Base-by-base conservation (phyloP, 1,140 invertebrate species). In the Matsumurasca onukii region DNA sequence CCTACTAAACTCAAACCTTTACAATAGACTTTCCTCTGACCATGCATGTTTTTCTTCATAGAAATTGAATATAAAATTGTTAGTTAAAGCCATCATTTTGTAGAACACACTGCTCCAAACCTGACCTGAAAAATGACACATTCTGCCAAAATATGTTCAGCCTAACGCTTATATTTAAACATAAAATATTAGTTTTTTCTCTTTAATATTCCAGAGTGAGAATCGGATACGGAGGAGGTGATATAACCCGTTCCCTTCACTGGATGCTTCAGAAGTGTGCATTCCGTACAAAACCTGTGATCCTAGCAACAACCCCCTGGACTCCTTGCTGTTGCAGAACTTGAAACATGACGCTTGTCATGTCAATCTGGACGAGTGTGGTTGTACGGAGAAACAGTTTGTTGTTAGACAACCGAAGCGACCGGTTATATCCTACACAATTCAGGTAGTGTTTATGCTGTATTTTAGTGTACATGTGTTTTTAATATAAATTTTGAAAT, bases 281-380 rank as follows among this genome's bases (percentile, higher is more conserved):
- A 1, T 98, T 78, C 94, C 94, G 0, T 94, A 95, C 71, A 90
- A 90, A 76, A 84, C 86, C 59, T 92, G 92, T 76, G 86, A 88
- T 73, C 86, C 89, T 69, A 63, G 61, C 13, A 81, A 81, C 45
- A 87, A 88, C 74, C 86, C 86, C 69, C 79, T 88, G 70, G 90
- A 93, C 79, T 87, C 89, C 0, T 82, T 88, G 65, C 80, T 97
- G 3, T 80, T 98, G 70, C 87, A 91, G 69, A 89, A 92, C 75
- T 78, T 98, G 0, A 98, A 97, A 80, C 91, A 95, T 80, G 89
- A 90, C 22, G 91, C 92, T 75, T 98, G 95, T 75, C 95, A 98
- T 79, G 85, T 97, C 2, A 93, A 97, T 78, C 82, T 96, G 75
- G 92, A 96, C 80, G 84, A 91, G 3, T 93, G 90, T 81, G 93